Conservation (phyloP, 2,113 vertebrate genomes). For the Takifugu flavidus region DNA sequence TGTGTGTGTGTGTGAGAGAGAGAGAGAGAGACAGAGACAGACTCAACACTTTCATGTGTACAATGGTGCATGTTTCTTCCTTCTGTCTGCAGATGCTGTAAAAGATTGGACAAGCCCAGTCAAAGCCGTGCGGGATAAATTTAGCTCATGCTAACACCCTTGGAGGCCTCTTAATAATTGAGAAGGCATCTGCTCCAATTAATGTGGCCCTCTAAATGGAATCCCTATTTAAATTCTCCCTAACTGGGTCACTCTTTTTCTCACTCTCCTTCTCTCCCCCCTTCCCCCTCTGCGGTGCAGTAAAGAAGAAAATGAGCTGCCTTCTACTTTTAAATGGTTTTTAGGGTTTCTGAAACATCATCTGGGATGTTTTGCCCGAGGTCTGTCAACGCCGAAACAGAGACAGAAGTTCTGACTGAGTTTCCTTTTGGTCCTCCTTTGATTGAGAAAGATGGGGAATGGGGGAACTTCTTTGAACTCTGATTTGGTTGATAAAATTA, state of each 20-base stretch:
- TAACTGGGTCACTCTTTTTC: conserved; percentile 79
- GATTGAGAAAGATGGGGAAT: conserved; percentile 28
- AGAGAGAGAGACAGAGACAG: neutral
- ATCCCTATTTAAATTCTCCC: conserved; percentile 79
- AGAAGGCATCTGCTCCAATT: conserved; percentile 85
- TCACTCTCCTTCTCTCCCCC: conserved; percentile 47
- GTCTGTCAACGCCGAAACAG: conserved; percentile 29
- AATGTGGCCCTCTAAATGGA: conserved; percentile 81
- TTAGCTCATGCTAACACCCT: conserved; percentile 75
- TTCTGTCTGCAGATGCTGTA: conserved; percentile 67
- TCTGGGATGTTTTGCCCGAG: conserved; percentile 65
- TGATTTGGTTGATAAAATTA: conserved; percentile 47
- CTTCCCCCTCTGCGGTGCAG: conserved; percentile 54
- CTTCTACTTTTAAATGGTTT: conserved; percentile 72
- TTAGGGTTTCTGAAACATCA: conserved; percentile 70
- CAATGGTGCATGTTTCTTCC: conserved; percentile 38
- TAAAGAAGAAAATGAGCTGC: conserved; percentile 64
- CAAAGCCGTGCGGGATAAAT: conserved; percentile 71
- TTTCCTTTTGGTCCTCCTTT: conserved; percentile 30
- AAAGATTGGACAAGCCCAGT: conserved; percentile 67
- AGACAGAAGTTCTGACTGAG: conserved; percentile 53
- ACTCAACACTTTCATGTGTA: conserved; percentile 32
- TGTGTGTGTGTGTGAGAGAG: conserved; percentile 7
- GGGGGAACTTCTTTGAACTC: conserved; percentile 51
- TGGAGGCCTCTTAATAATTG: conserved; percentile 82